Base-by-base conservation (phyloP, 2,888 invertebrate genomes). In the Ophion slaviceki region DNA sequence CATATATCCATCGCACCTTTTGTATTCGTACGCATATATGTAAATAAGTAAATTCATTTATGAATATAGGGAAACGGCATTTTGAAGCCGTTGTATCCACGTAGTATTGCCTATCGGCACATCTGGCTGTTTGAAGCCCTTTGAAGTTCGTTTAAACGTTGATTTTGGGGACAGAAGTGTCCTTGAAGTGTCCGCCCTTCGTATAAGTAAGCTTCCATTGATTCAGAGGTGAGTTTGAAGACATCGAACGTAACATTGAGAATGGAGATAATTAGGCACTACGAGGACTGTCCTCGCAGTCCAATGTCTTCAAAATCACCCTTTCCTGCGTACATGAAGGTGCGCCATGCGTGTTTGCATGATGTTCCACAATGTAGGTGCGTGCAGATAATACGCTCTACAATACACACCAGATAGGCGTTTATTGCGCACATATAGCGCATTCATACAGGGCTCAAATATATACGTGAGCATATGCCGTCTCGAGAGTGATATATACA, bases 361-460 rank as follows among this genome's bases (percentile, higher is more conserved):
- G 61, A 74, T n/a, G 57, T 36, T 36, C 67, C 66, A 70, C 47
- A 24, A 64, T 76, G 62, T 64, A 79, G 70, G 79, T 75, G 78
- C 82, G 75, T 75, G 82, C 78, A 61, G 82, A 85, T 85, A 85
- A 85, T 82, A 62, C 75, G 17, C 47, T 76, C 28, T 64, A 62
- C 67, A 78, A 40, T 57, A 57, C 47, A 75, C 17, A 45, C 53
- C 53, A 53, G 11, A 47, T 75, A 45, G 62, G 62, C 53, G 47
- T 59, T 45, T 59, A 75, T 75, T 47, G 28, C 32, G 10, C 40
- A 68, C 40, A n/a, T n/a, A 28, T 57, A 40, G 32, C 6, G 14
- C 17, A 45, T 74, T 20, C 32, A n/a, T 20, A 36, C n/a, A 24
- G n/a, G n/a, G 53, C 70, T 10, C 47, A 36, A 64, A 64, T 36